phyloP scores from a whole-genome alignment of 2,888 invertebrate genomes.

The Callinectes sapidus region DNA sequence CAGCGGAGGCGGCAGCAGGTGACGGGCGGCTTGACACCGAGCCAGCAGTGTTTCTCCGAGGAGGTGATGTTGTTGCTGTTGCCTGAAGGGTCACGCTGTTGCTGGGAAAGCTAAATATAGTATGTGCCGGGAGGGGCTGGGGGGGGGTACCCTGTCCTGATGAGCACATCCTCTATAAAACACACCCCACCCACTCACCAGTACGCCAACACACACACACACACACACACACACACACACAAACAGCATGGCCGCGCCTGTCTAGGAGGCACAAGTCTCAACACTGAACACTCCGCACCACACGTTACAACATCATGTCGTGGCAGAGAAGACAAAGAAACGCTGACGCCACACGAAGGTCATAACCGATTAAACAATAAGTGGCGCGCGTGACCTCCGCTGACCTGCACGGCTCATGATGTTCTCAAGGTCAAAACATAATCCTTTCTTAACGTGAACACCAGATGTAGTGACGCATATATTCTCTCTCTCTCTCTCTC shows the following conservation, averaged over 20 bases:
- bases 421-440: slow-evolving; percentile 11
- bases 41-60: slow-evolving; percentile 63
- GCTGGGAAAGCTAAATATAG: slow-evolving; percentile 15
- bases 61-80: neutral
- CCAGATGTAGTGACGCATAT: slow-evolving; percentile 9
- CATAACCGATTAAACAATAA: slow-evolving; percentile 19
- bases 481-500: slow-evolving; percentile 32
- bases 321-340: slow-evolving; percentile 2
- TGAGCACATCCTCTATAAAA: slow-evolving; percentile 17
- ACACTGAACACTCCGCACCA: neutral
- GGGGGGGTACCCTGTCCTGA: slow-evolving; percentile 25
- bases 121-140: neutral
- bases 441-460: slow-evolving; percentile 13
- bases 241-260: neutral
- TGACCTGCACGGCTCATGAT: slow-evolving; percentile 19
- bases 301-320: neutral
- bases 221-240: neutral
- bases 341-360: slow-evolving; percentile 29
- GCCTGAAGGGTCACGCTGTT: slow-evolving; percentile 22
- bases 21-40: slow-evolving; percentile 53
- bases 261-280: neutral
- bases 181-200: neutral
- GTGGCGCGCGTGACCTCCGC: slow-evolving; percentile 16
- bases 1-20: slow-evolving; percentile 30
- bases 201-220: neutral